Conservation (phyloP, 2,797 vertebrate genomes). For the Rhinophrynus dorsalis region DNA sequence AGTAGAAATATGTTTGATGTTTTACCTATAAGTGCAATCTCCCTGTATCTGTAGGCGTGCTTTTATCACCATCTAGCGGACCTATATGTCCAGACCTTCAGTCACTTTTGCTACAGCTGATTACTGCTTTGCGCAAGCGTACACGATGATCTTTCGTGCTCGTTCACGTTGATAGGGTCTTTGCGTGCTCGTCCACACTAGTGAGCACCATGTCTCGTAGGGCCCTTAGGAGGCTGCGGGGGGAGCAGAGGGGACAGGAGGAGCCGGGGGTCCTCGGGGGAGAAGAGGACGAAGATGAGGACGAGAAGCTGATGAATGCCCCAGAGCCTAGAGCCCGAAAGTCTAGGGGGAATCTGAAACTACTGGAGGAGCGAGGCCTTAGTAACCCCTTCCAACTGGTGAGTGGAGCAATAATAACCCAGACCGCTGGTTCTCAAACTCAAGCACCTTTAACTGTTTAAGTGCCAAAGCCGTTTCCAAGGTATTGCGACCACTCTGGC, state of each 20-base stretch:
- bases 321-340: not conserved
- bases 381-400: constrained; percentile 60
- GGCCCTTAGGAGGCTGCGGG: constrained; percentile 83
- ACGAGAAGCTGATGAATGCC: constrained; percentile 56
- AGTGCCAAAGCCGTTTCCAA: too few relatives aligned
- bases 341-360: constrained; percentile 36
- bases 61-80: not conserved
- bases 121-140: not conserved
- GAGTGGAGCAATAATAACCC: not conserved
- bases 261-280: constrained; percentile 62
- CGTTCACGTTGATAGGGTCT: not conserved
- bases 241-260: constrained; percentile 88
- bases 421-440: too few relatives aligned
- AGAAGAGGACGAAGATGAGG: constrained; percentile 56
- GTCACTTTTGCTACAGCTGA: not conserved
- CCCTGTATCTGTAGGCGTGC: not conserved
- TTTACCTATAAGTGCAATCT: too few relatives aligned
- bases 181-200: constrained; percentile 6
- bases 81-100: too few relatives aligned
- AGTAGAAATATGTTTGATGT: too few relatives aligned
- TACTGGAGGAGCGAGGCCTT: constrained; percentile 31
- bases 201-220: constrained; percentile 80
- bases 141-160: not conserved
- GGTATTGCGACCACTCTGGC: too few relatives aligned
- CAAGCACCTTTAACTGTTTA: too few relatives aligned